A percentile compares a stretch with the other conserved stretches of the same genome.
Conservation (phyloP, 1,140 invertebrate genomes). For the Whitmania pigra region DNA sequence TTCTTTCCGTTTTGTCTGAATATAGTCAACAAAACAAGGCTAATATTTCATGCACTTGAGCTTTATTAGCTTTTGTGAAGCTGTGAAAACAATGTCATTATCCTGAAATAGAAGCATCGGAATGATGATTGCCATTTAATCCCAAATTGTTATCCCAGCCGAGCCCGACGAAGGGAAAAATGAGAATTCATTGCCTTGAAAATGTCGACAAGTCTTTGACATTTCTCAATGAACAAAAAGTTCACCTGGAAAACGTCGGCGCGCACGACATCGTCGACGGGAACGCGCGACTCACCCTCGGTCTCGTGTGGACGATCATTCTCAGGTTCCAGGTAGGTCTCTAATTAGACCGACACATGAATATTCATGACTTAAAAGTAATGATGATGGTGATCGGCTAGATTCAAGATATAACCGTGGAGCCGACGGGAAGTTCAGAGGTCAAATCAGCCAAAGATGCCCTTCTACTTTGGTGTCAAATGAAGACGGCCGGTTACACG, state of each 20-base stretch:
- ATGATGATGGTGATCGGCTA: slow-evolving; percentile 34
- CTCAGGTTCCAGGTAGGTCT: slow-evolving; percentile 76
- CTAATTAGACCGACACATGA: neutral
- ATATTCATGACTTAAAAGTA: neutral
- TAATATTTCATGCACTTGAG: neutral
- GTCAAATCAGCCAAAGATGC: slow-evolving; percentile 50
- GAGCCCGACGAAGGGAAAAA: slow-evolving; percentile 95
- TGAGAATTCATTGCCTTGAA: slow-evolving; percentile 98
- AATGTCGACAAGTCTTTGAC: slow-evolving; percentile 98
- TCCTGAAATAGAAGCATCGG: too few relatives aligned
- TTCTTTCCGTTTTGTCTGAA: neutral
- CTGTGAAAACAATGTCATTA: too few relatives aligned
- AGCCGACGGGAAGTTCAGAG: slow-evolving; percentile 74
- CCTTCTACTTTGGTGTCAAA: slow-evolving; percentile 95
- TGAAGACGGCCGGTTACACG: slow-evolving; percentile 98
- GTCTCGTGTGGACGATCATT: slow-evolving; percentile 99
- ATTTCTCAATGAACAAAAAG: slow-evolving; percentile 75
- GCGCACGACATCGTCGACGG: slow-evolving; percentile 99
- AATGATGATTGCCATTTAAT: too few relatives aligned
- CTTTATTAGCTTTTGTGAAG: neutral
- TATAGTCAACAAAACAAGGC: neutral
- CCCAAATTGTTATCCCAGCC: slow-evolving; percentile 48
- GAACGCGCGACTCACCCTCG: slow-evolving; percentile 83
- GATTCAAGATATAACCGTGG: slow-evolving; percentile 99
- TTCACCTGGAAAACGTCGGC: slow-evolving; percentile 97